Evolutionary conservation across 2,888 invertebrate species (phyloP).

Genomic region (Parnassius smintheus): DNA sequence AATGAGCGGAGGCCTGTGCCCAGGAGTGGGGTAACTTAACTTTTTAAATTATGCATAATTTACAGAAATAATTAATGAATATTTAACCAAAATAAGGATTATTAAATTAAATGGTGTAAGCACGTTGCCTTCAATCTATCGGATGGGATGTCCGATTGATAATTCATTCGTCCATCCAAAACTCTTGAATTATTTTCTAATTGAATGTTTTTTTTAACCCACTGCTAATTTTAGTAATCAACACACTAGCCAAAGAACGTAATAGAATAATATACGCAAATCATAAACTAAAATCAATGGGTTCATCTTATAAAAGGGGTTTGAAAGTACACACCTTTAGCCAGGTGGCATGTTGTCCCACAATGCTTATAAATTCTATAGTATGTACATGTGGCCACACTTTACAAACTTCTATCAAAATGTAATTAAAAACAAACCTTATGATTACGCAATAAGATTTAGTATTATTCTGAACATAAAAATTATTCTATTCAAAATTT

Average conservation of each 20-base stretch:
- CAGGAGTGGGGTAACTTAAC: too few relatives aligned
- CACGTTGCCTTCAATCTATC: too few relatives aligned
- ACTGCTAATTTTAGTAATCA: too few relatives aligned
- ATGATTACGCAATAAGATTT: background rate
- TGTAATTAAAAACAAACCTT: constrained; percentile 2
- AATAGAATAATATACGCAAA: constrained; percentile 1
- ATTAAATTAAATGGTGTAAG: too few relatives aligned
- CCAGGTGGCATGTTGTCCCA: constrained; percentile 40
- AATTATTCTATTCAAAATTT: background rate
- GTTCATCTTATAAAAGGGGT: constrained; percentile 14
- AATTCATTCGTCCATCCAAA: too few relatives aligned
- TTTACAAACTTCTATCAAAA: constrained; percentile 1
- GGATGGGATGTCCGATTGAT: too few relatives aligned
- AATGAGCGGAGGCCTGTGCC: too few relatives aligned
- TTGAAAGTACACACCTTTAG: constrained; percentile 33
- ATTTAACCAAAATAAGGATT: too few relatives aligned
- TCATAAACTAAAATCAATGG: constrained; percentile 1
- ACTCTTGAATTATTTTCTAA: too few relatives aligned
- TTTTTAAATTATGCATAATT: too few relatives aligned
- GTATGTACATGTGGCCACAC: constrained; percentile 4
- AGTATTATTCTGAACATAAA: background rate
- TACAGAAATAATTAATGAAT: too few relatives aligned
- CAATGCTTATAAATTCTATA: constrained; percentile 17
- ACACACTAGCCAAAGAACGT: background rate
- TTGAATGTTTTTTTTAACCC: too few relatives aligned